Evolutionary conservation across 2,113 vertebrate genomes (phyloP), one percentile per base, ranked within the genome.

Genomic region (Silurus meridionalis): DNA sequence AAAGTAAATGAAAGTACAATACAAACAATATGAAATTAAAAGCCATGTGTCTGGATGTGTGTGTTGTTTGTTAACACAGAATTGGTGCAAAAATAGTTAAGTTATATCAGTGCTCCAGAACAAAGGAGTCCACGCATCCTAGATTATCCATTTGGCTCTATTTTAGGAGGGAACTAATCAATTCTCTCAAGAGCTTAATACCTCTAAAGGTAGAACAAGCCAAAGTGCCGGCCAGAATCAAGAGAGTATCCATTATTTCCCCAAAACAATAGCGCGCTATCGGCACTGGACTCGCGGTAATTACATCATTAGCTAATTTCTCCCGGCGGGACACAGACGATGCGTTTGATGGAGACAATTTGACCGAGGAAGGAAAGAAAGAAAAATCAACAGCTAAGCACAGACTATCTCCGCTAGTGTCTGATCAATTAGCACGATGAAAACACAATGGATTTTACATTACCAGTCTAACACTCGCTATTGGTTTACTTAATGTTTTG

Each of bases 401-500:
- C 46, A 87, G 80, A 86, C 80, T 77, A 85, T 88, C 85, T 87
- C 25, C 66, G 72, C 89, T 84, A 67, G 86, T 85, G 85, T 87
- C 88, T 89, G 92, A 92, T 92, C 91, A 92, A 91, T 91, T 86
- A 71, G 88, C 86, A 87, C 90, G 88, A 92, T 91, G 86, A 92
- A 90, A 91, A 89, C 88, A 86, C 71, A 87, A 91, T 88, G 80
- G 89, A 91, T 91, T 90, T 86, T 87, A 87, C 83, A 82, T 91
- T 89, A 77, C 80, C 83, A 83, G 72, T 83, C 77, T 84, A 88
- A 83, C 88, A 85, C 84, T 91, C 83, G 86, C 87, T 90, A 91
- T 88, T 86, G 90, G 88, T 86, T 88, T 87, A 28, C 58, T 87
- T 90, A 86, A 90, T 88, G 90, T 87, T 88, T 83, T 82, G 83